Base-by-base conservation (phyloP, 2,797 vertebrate genomes). In the Echiichthys vipera region DNA sequence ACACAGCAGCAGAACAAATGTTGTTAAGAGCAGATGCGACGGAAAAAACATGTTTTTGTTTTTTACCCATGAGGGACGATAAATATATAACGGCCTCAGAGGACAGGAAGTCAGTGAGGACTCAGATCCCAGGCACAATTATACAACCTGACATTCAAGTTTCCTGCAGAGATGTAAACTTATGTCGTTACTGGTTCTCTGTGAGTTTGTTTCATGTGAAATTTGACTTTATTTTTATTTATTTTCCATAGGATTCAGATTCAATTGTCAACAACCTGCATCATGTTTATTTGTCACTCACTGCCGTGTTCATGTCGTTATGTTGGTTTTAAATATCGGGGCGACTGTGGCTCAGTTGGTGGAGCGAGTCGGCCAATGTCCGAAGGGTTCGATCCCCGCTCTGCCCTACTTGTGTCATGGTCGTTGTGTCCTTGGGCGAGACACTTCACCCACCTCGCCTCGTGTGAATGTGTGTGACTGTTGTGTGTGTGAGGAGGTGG, bases 1-100 rank as follows among this genome's bases (percentile, higher is more conserved):
- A 68, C 55, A 57, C 69, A 50, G 53, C 42, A 57, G 65, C 69
- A 68, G 65, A 67, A 65, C 49, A 77, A 75, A 15, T 49, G 7
- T 18, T 67, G 56, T 72, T 20, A 1, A 39, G 37, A 24, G 53
- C 68, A 76, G 65, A 74, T 54, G 69, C 37, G 12, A 45, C 25
- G 34, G 12, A 47, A 45, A 56, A 46, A 54, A 58, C 53, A 63
- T 17, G n/a, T n/a, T n/a, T n/a, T n/a, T n/a, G n/a, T n/a, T n/a
- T n/a, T n/a, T n/a, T n/a, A 25, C 30, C 43, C 62, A 37, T 15
- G 25, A 30, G 45, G 49, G 55, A 39, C 9, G 18, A 37, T 27
- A 27, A 34, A 71, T 66, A 7, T 66, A 7, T 22, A 61, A 27
- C 51, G 25, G 50, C 45, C 32, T 56, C 54, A 4, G 20, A 59